These are phyloP conservation scores for Cactoblastis cactorum DNA, from an alignment of 2,888 invertebrate species.

Conservation along the genomic window DNA sequence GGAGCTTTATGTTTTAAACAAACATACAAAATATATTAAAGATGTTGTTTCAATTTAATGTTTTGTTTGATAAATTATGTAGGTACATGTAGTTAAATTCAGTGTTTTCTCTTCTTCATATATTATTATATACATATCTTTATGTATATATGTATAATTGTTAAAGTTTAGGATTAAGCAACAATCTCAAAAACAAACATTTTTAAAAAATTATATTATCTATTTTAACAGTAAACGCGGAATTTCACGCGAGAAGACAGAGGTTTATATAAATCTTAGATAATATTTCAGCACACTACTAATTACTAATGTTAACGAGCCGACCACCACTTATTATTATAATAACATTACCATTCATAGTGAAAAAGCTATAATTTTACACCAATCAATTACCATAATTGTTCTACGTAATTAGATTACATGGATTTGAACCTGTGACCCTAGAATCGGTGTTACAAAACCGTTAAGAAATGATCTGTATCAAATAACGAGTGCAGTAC, in stretches of 20 bases:
- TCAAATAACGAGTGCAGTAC: not conserved
- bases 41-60: not conserved
- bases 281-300: too few relatives aligned
- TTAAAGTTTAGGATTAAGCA: too few relatives aligned
- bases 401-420: constrained; percentile 7
- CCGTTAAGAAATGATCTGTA: constrained; percentile 11
- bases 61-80: too few relatives aligned
- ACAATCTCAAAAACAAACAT: too few relatives aligned
- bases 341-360: not conserved
- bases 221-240: too few relatives aligned
- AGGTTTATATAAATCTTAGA: too few relatives aligned
- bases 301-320: not conserved
- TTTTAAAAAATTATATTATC: too few relatives aligned
- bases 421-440: constrained; percentile 1
- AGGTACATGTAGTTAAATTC: too few relatives aligned
- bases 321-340: not conserved
- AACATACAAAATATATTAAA: not conserved
- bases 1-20: not conserved
- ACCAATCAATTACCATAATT: constrained; percentile 7
- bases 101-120: too few relatives aligned
- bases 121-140: too few relatives aligned
- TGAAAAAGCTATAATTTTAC: not conserved
- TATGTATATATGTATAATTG: too few relatives aligned
- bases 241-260: too few relatives aligned
- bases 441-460: constrained; percentile 7